phyloP scores from a whole-genome alignment of 2,888 invertebrate genomes.

The Phortica okadai region DNA sequence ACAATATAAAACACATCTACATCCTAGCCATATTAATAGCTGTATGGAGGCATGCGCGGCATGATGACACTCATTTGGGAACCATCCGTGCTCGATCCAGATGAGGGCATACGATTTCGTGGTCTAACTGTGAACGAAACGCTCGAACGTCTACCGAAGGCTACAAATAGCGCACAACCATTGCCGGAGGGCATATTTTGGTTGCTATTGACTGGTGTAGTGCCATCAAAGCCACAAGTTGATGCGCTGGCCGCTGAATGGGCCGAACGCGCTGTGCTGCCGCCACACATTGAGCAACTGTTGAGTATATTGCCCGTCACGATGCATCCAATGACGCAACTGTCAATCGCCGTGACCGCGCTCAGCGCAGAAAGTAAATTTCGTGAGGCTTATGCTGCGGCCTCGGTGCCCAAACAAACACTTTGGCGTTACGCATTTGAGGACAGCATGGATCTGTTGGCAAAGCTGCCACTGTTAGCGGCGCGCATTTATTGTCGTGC shows the following conservation, averaged over 20 bases:
- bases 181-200: slow-evolving; percentile 94
- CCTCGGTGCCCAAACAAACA: slow-evolving; percentile 80
- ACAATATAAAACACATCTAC: background rate
- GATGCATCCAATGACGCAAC: slow-evolving; percentile 89
- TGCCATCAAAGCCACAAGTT: slow-evolving; percentile 86
- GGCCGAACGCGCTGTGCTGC: slow-evolving; percentile 81
- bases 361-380: slow-evolving; percentile 87
- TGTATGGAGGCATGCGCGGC: slow-evolving; percentile 83
- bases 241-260: slow-evolving; percentile 82
- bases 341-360: slow-evolving; percentile 85
- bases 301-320: slow-evolving; percentile 60
- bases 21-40: background rate
- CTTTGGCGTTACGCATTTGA: slow-evolving; percentile 87
- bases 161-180: slow-evolving; percentile 80
- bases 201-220: slow-evolving; percentile 89
- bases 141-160: slow-evolving; percentile 87
- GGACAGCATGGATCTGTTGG: slow-evolving; percentile 89
- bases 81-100: slow-evolving; percentile 90
- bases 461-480: slow-evolving; percentile 87
- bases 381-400: slow-evolving; percentile 81
- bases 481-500: slow-evolving; percentile 78
- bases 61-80: slow-evolving; percentile 91
- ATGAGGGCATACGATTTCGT: slow-evolving; percentile 92
- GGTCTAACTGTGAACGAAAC: slow-evolving; percentile 91
- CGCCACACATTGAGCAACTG: slow-evolving; percentile 80